Base-by-base conservation (phyloP, 1,140 invertebrate species). In the Philotrypesis tridentata region DNA sequence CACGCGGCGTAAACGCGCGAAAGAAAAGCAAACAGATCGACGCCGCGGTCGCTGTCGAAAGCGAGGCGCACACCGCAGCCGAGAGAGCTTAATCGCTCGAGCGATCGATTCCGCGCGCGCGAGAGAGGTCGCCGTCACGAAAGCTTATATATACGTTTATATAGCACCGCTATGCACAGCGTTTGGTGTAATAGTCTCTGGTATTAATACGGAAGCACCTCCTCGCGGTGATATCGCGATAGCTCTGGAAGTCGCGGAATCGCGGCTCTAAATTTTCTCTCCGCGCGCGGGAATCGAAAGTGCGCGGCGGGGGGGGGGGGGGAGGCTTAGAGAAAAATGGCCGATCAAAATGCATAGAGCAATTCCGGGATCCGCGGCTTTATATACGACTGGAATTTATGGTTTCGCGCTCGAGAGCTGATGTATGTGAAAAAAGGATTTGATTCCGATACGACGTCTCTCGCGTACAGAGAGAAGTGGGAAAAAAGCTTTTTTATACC, bases 341-440 rank as follows among this genome's bases (percentile, higher is more conserved):
- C 55, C 72, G 43, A 74, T 61, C 72, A 61, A 74, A 74, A 74
- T 74, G 72, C 72, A 61, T 21, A 55, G 29, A 3, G 48, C 37
- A 8, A 14, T 43, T 72, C 70, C 9, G 2, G 12, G 65, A 29
- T 31, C 31, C 8, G 1, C 23, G 25, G 12, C 21, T 25, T 9
- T 5, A n/a, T 25, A 14, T 40, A 72, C 23, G 37, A 43, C 33
- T 21, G 6, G 14, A 73, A 25, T 73, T 73, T 73, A 55, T 40
- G 40, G 7, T 43, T 70, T 33, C n/a, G 21, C 17, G 2, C 67
- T n/a, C n/a, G n/a, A n/a, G n/a, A n/a, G n/a, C n/a, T n/a, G n/a
- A n/a, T n/a, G n/a, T n/a, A n/a, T n/a, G n/a, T n/a, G n/a, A n/a
- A n/a, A n/a, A n/a, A n/a, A n/a, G n/a, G n/a, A n/a, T n/a, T n/a